Evolutionary conservation across 2,113 vertebrate species (phyloP).

Genomic region (Xiphophorus maculatus): DNA sequence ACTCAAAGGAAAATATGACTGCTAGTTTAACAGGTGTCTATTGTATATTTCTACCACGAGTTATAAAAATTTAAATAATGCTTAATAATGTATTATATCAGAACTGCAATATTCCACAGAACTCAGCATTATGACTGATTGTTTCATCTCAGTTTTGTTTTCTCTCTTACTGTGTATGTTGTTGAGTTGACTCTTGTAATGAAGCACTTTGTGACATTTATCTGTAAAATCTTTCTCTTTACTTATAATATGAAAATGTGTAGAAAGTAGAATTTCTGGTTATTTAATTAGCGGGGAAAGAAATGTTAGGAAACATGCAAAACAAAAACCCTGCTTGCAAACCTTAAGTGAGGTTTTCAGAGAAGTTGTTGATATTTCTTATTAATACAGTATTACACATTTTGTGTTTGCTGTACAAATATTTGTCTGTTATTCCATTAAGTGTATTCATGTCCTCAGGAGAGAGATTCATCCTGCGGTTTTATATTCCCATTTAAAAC

Average conservation of each 20-base stretch:
- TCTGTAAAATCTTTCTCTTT: no score
- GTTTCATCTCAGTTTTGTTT: no score
- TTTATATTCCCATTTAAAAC: slow-evolving; percentile 39
- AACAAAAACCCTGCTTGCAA: slow-evolving; percentile 15
- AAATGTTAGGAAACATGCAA: slow-evolving; percentile 14
- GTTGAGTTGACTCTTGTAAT: no score
- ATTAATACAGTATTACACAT: slow-evolving; percentile 13
- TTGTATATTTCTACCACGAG: no score
- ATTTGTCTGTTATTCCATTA: slow-evolving; percentile 40
- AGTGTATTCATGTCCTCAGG: slow-evolving; percentile 8
- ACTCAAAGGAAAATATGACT: background rate
- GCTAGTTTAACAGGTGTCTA: background rate
- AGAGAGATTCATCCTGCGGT: slow-evolving; percentile 20
- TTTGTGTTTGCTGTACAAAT: slow-evolving; percentile 31
- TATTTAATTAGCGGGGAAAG: background rate
- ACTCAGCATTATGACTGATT: no score
- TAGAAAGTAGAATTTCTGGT: background rate
- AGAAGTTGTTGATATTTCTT: slow-evolving; percentile 4
- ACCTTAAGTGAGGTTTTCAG: slow-evolving; percentile 30
- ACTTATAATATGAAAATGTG: background rate
- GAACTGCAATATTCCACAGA: no score
- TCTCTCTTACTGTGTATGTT: no score
- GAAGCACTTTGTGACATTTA: no score
- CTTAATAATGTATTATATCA: no score
- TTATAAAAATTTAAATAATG: no score